phyloP scores from a whole-genome alignment of 2,113 vertebrate genomes.

The Geothlypis trichas region DNA sequence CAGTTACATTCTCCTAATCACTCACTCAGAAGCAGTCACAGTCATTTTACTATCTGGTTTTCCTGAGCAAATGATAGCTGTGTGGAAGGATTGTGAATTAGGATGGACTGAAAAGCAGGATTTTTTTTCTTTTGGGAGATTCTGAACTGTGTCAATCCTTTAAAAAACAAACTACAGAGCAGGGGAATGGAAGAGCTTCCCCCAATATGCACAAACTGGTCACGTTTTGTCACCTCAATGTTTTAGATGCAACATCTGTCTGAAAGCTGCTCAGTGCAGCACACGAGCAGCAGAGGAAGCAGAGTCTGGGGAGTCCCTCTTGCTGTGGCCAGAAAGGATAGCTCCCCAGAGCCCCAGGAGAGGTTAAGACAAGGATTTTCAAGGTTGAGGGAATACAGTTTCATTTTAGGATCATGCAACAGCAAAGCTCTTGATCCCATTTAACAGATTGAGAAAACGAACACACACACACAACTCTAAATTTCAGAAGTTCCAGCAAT shows the following conservation, averaged over 20 bases:
- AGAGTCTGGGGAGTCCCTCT: not conserved
- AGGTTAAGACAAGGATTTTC: not conserved
- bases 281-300: accelerated
- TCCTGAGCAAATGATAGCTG: not conserved
- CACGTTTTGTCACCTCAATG: not conserved
- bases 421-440: not conserved
- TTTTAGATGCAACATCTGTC: not conserved
- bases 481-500: not conserved
- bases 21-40: not conserved
- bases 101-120: not conserved
- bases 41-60: not conserved
- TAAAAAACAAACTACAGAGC: not conserved
- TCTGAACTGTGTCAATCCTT: not conserved
- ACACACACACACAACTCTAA: no score
- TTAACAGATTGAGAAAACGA: not conserved
- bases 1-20: not conserved
- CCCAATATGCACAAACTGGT: not conserved
- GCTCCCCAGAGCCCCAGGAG: not conserved
- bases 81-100: not conserved
- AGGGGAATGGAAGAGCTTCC: not conserved
- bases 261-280: not conserved
- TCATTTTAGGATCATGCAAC: not conserved
- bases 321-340: not conserved
- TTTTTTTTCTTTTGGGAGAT: not conserved
- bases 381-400: not conserved